Evolutionary conservation across 2,888 invertebrate genomes (phyloP), one percentile per base, ranked within the genome.

Genomic region (Pelosia muscerda): DNA sequence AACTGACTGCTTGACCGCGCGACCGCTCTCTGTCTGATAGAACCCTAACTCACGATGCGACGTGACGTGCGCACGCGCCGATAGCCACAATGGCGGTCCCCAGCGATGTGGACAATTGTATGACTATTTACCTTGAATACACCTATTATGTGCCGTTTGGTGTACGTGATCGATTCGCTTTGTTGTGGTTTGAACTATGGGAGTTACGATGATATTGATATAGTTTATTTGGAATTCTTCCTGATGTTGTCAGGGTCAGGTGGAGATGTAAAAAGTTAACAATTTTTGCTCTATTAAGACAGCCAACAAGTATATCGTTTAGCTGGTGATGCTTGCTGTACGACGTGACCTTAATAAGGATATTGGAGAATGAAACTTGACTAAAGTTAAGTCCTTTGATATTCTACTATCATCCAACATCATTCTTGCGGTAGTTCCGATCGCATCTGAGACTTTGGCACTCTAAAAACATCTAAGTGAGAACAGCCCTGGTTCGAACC

Each of bases 91-190:
- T 80, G 79, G 78, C 78, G 70, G 77, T 71, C 81, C 83, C 85
- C 65, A 76, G 84, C 75, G 75, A 72, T 68, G 66, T 66, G 72
- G 77, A 85, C 84, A 84, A 85, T 73, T 68, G 68, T 67, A 66
- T 71, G 73, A 23, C 66, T 71, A 76, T 78, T 86, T 83, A 82
- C 88, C 88, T 88, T 88, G 87, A 80, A 73, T 70, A 53, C 61
- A 42, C 73, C 82, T 74, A 83, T 85, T 86, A 84, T 81, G 79
- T 74, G 59, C 68, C 69, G 66, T 69, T 65, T 75, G 78, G 75
- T 75, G 72, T 80, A 88, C 87, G 88, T 88, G 88, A 88, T 82
- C 76, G 79, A 81, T 79, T 79, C 72, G 77, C 75, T 75, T 26
- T 56, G 56, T 64, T 74, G 72, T 73, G 64, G 64, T 49, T 74